Evolutionary conservation across 2,113 vertebrate species (phyloP), one percentile per base, ranked within the genome.

Genomic region (Andinoacara biseriatus): DNA sequence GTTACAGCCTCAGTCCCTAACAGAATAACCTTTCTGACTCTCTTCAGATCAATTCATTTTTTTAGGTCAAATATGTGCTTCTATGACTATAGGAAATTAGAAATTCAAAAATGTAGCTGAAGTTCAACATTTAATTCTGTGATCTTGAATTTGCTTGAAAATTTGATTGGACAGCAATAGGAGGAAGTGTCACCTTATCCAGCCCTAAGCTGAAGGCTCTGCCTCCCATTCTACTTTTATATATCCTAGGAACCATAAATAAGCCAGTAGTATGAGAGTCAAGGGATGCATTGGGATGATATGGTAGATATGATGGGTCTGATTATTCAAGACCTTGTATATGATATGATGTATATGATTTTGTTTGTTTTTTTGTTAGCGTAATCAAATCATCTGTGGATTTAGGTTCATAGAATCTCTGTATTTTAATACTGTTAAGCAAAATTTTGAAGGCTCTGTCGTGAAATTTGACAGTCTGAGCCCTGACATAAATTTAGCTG

Each of bases 401-500:
- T 79, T 74, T 3, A 22, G 35, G 20, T 74, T 57, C 2, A 0
- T 5, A 24, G 61, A 65, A 43, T 14, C n/a, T 65, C 13, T 7
- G 10, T 0, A 10, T 1, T 65, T 65, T 65, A 22, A 10, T 43
- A 38, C 20, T 35, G 0, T 1, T 17, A 0, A n/a, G 24, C 35
- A 24, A 65, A 43, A 65, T 43, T 17, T 10, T 40, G 61, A 63
- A 63, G 20, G 10, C 20, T 62, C 60, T 38, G 60, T 0, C 3
- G 1, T 62, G 31, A 0, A 61, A 10, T 33, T 31, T 17, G 10
- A 24, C 13, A 65, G 62, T 65, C 62, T 65, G 52, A 54, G 52
- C 7, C 52, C 52, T 54, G n/a, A 43, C 62, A 46, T 26, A 24
- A 43, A 43, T 7, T 8, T 14, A 61, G 58, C 14, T 26, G 38